Percentiles rank a stretch among this genome's conserved stretches.
phyloP scores from a whole-genome alignment of 2,113 vertebrate genomes.

The Felis chaus region DNA sequence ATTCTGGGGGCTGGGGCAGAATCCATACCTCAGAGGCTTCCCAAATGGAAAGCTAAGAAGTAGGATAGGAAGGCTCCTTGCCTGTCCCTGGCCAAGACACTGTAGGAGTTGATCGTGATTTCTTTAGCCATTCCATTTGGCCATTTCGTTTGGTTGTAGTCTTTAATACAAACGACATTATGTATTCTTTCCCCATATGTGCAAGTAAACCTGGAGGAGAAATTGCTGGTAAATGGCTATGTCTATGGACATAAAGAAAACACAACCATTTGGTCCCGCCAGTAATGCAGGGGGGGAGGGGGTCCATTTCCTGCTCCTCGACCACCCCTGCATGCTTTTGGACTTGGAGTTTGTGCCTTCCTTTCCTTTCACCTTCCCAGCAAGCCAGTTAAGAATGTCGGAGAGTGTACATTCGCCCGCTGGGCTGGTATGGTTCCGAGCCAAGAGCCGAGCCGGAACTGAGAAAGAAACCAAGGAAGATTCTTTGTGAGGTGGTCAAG shows the following conservation, averaged over 20 bases:
- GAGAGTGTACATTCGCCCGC: neutral
- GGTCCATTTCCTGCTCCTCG: neutral
- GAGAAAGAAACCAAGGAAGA: neutral
- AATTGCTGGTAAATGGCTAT: neutral
- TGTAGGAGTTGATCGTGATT: neutral
- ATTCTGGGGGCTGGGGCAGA: neutral
- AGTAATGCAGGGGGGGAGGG: too few relatives aligned
- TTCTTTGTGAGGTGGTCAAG: neutral
- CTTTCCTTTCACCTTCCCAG: neutral
- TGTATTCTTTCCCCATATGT: neutral
- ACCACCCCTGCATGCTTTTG: neutral
- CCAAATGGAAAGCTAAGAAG: neutral
- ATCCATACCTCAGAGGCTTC: rapidly evolving
- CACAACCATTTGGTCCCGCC: neutral
- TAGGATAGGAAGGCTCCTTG: neutral
- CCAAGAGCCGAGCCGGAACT: neutral
- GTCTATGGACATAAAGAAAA: neutral
- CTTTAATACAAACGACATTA: neutral
- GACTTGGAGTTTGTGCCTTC: neutral
- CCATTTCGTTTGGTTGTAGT: neutral
- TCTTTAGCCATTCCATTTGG: neutral
- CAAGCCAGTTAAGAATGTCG: neutral
- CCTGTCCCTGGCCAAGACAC: neutral
- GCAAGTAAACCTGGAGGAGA: neutral
- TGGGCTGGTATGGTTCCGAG: neutral